phyloP scores from a whole-genome alignment of 2,797 vertebrate species.

The Gobio occitaniae region DNA sequence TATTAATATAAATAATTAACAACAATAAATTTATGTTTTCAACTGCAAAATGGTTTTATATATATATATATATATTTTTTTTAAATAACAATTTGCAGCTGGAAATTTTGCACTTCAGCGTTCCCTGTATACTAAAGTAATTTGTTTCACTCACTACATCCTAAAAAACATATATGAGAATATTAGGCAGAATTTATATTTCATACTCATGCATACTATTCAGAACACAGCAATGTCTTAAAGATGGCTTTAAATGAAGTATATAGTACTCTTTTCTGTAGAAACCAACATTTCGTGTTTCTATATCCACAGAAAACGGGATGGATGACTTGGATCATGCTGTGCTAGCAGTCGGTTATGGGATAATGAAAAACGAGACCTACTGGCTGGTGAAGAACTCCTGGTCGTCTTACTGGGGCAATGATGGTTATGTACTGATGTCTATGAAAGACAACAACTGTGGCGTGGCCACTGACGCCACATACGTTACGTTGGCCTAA shows the following conservation, averaged over 20 bases:
- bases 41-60: not conserved
- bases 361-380: conserved; percentile 75
- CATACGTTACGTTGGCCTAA: conserved; percentile 82
- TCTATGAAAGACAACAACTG: conserved; percentile 90
- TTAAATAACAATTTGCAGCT: not conserved
- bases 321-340: conserved; percentile 78
- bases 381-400: conserved; percentile 89
- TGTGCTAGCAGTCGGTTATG: conserved; percentile 83
- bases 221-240: not conserved
- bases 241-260: not conserved
- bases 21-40: no score
- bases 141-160: not conserved
- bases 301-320: conserved; percentile 69
- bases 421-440: conserved; percentile 86
- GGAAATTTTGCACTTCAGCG: not conserved
- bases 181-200: not conserved
- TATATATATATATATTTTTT: not conserved
- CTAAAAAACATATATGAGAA: not conserved
- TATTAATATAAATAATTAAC: not conserved
- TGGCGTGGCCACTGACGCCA: conserved; percentile 83
- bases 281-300: not conserved
- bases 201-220: not conserved
- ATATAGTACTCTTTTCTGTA: no score
- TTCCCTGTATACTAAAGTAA: not conserved
- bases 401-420: conserved; percentile 89